Evolutionary conservation across 92 coral and sea anemone genomes (phyloP).

Genomic region (Epizoanthus scotinus): DNA sequence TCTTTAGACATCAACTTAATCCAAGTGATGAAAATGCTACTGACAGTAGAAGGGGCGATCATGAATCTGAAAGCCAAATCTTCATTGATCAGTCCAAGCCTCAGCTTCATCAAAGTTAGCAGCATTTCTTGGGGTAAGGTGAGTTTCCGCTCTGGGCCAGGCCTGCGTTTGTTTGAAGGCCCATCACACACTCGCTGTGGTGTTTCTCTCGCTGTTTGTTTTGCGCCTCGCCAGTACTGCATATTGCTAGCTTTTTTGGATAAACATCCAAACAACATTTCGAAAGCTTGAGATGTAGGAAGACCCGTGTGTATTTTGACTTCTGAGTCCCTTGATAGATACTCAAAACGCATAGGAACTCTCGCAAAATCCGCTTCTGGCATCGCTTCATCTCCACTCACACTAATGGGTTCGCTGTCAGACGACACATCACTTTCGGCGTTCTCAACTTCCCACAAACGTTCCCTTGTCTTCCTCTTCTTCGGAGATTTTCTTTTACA

Average conservation of each 20-base stretch:
- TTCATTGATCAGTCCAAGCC: slow-evolving; percentile 40
- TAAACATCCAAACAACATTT: slow-evolving; percentile 50
- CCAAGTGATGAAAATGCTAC: slow-evolving; percentile 53
- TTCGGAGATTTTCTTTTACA: background rate
- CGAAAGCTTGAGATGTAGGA: slow-evolving; percentile 49
- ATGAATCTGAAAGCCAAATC: slow-evolving; percentile 63
- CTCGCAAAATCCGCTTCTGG: background rate
- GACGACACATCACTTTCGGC: too few relatives aligned
- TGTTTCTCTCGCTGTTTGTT: slow-evolving; percentile 48
- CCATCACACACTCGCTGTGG: too few relatives aligned
- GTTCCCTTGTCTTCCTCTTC: slow-evolving; percentile 1
- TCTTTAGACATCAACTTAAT: slow-evolving; percentile 55
- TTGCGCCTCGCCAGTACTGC: slow-evolving; percentile 69
- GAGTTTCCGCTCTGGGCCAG: slow-evolving; percentile 50
- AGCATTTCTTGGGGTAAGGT: slow-evolving; percentile 54
- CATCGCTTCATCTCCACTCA: too few relatives aligned
- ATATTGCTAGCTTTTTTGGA: slow-evolving; percentile 41
- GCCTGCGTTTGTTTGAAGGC: slow-evolving; percentile 35
- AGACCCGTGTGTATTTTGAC: slow-evolving; percentile 58
- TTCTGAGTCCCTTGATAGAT: slow-evolving; percentile 40
- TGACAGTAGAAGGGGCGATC: slow-evolving; percentile 39
- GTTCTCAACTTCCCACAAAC: background rate
- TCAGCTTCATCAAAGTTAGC: slow-evolving; percentile 58
- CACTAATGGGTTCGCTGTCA: too few relatives aligned
- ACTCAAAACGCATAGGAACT: slow-evolving; percentile 34